These are phyloP conservation scores for Anguilla japonica DNA, from an alignment of 2,113 vertebrate genomes.

Conservation along the genomic window DNA sequence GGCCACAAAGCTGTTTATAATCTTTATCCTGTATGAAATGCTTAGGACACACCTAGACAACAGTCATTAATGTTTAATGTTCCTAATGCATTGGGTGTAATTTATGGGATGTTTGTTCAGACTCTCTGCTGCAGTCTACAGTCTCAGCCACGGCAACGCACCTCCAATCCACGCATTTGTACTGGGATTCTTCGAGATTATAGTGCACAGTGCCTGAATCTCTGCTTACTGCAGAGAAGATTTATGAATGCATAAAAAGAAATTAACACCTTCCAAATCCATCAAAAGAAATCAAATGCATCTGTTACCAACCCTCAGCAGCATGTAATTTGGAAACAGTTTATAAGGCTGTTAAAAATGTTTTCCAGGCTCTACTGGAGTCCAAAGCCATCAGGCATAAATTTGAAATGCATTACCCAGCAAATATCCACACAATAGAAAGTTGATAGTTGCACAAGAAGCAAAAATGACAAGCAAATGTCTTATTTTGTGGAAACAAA, in stretches of 20 bases:
- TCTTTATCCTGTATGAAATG: background rate
- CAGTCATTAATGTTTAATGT: background rate
- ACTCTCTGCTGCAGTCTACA: background rate
- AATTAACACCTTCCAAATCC: background rate
- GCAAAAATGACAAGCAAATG: constrained; percentile 20
- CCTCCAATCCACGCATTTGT: background rate
- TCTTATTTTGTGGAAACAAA: constrained; percentile 18
- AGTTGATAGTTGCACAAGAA: constrained; percentile 19
- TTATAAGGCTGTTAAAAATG: background rate
- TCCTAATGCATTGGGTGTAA: background rate
- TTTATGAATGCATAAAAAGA: background rate
- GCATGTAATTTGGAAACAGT: background rate
- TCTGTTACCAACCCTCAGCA: background rate
- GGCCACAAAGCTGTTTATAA: background rate
- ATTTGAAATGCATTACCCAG: constrained; percentile 15
- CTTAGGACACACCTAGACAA: background rate
- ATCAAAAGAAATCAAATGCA: background rate
- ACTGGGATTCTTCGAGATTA: background rate
- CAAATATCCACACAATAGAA: constrained; percentile 9
- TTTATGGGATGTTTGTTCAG: background rate
- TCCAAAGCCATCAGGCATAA: constrained; percentile 15
- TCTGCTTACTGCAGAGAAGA: background rate
- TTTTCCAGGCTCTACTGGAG: background rate
- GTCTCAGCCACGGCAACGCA: background rate
- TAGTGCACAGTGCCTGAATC: background rate